Base-by-base conservation (phyloP, 1,140 invertebrate genomes). In the Tetraneura akinire region DNA sequence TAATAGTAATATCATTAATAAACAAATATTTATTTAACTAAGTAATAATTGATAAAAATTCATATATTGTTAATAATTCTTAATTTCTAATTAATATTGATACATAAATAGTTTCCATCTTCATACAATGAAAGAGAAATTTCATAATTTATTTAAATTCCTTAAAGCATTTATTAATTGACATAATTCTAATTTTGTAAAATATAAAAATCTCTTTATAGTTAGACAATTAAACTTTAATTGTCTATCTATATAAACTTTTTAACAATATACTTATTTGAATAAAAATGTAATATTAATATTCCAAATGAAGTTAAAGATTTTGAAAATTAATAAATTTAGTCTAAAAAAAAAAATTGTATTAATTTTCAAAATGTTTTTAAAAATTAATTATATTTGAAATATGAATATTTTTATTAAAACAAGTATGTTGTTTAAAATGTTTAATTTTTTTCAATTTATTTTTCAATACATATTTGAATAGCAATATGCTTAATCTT, bases 271-370 rank as follows among this genome's bases (percentile, higher is more conserved):
- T 45, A 21, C 60, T n/a, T 64, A 10, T 37, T 37, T 64, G n/a
- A 64, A 64, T 64, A 37, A n/a, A 37, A 18, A n/a, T n/a, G n/a
- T n/a, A n/a, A 64, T 64, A 23, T 21, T 66, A 4, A 66, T 21
- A 66, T 21, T 45, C 1, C 11, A 14, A 66, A 11, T 42, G 21
- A 14, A 45, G 45, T 66, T 14, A 21, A 21, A n/a, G 42, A 21
- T 11, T 42, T 23, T 68, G 47, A 37, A 8, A 37, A 8, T 11
- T 21, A 37, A 37, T 37, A 3, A 42, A 21, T 42, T 37, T 11
- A 18, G 10, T 37, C 32, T n/a, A n/a, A 23, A 32, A 64, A 32
- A 37, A 10, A 6, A 37, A 64, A 37, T 68, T 68, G 0, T 47
- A 9, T 47, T 37, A 8, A 37, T 37, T 37, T 8, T 37, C 8